These are phyloP conservation scores for Emmelina monodactyla DNA, from an alignment of 2,888 invertebrate species.

Conservation along the genomic window DNA sequence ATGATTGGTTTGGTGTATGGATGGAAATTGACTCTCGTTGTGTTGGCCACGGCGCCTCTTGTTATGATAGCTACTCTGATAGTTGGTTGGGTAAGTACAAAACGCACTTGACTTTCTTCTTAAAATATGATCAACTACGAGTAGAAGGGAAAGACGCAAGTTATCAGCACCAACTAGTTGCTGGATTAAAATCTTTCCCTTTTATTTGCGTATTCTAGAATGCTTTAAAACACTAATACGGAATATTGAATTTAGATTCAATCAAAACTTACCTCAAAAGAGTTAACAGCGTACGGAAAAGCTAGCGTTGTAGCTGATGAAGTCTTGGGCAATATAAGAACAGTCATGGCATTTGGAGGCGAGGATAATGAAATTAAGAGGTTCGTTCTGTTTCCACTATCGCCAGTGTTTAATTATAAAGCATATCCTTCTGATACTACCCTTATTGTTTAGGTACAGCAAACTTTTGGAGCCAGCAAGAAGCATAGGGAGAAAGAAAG, in stretches of 20 bases:
- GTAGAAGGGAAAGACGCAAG: too few relatives aligned
- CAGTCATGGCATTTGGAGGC: neutral
- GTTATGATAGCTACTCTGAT: conserved; percentile 77
- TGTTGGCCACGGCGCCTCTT: conserved; percentile 78
- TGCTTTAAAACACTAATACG: too few relatives aligned
- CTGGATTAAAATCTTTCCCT: too few relatives aligned
- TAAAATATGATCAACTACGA: too few relatives aligned
- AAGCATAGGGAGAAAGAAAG: neutral
- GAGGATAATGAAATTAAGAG: neutral
- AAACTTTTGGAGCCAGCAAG: neutral
- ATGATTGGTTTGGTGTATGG: conserved; percentile 79
- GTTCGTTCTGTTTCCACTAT: neutral
- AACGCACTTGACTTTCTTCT: too few relatives aligned
- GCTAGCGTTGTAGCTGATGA: neutral
- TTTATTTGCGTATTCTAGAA: too few relatives aligned
- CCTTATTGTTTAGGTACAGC: neutral
- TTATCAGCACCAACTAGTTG: too few relatives aligned
- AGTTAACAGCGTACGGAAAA: neutral
- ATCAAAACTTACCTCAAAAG: neutral
- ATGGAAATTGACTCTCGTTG: conserved; percentile 86
- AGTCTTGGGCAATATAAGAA: neutral
- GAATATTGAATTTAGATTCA: neutral
- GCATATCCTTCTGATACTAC: neutral
- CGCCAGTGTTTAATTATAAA: neutral
- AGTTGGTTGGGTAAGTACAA: conserved; percentile 75